These are phyloP conservation scores for Ypsolopha scabrella DNA, from an alignment of 2,888 invertebrate genomes.

Conservation along the genomic window DNA sequence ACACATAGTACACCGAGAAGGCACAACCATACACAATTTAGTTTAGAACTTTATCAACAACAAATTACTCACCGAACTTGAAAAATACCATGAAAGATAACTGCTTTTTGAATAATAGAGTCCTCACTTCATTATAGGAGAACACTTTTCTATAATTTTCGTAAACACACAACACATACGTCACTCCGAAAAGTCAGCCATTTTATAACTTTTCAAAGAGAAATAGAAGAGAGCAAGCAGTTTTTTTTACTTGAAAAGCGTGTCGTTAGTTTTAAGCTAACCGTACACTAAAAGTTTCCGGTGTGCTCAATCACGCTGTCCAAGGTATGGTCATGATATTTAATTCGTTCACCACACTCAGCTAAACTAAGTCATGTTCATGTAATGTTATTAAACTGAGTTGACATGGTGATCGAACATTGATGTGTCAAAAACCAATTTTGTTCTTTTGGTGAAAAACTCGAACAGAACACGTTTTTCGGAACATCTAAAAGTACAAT, in stretches of 20 bases:
- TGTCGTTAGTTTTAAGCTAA: too few relatives aligned
- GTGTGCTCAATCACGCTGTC: too few relatives aligned
- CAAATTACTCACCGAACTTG: background rate
- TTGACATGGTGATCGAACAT: too few relatives aligned
- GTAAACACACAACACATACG: slow-evolving; percentile 66
- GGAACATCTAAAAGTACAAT: too few relatives aligned
- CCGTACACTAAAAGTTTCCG: too few relatives aligned
- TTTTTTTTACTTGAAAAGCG: background rate
- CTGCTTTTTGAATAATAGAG: slow-evolving; percentile 20
- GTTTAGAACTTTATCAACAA: background rate
- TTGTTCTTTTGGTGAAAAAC: too few relatives aligned
- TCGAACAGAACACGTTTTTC: too few relatives aligned
- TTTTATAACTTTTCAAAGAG: slow-evolving; percentile 43
- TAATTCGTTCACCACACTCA: too few relatives aligned
- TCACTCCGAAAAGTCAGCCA: slow-evolving; percentile 57
- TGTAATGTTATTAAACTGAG: too few relatives aligned
- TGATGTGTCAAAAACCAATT: too few relatives aligned
- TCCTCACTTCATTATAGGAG: slow-evolving; percentile 31
- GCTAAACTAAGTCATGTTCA: too few relatives aligned
- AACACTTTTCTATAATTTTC: slow-evolving; percentile 14
- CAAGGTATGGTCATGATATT: too few relatives aligned
- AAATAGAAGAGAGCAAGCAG: slow-evolving; percentile 3
- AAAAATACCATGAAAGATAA: slow-evolving; percentile 22
- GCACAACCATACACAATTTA: slow-evolving; percentile 5
- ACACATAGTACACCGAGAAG: slow-evolving; percentile 27